Evolutionary conservation across 2,797 vertebrate genomes (phyloP).

Genomic region (Gambusia yucatana): DNA sequence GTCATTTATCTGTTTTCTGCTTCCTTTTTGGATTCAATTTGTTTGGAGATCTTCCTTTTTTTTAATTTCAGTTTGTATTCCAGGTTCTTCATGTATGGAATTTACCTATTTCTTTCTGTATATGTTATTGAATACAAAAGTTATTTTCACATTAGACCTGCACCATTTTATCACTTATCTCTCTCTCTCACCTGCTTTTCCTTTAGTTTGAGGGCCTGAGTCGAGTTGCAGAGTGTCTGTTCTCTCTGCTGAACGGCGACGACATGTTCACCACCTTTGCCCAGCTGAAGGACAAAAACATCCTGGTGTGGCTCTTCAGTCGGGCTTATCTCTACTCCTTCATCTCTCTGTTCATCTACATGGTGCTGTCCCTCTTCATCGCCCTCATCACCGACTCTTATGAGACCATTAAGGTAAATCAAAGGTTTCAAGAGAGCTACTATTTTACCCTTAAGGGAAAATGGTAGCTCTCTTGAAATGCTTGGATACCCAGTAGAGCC

Average conservation of each 20-base stretch:
- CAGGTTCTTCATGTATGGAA: background rate
- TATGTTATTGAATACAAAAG: background rate
- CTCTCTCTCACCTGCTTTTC: background rate
- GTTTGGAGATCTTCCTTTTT: background rate
- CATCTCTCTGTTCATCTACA: conserved; percentile 97
- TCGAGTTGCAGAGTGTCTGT: conserved; percentile 93
- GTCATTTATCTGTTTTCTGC: background rate
- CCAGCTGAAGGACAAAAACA: conserved; percentile 91
- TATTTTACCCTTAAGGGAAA: background rate
- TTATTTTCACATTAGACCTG: too few species aligned
- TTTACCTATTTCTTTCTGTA: background rate
- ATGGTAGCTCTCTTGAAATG: background rate
- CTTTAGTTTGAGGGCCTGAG: conserved; percentile 90
- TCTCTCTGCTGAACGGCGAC: conserved; percentile 95
- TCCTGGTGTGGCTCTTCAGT: conserved; percentile 93
- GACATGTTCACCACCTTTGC: conserved; percentile 98
- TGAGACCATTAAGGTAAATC: conserved; percentile 91
- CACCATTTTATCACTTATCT: background rate
- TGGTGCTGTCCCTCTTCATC: conserved; percentile 98
- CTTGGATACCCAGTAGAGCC: background rate
- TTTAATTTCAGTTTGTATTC: background rate
- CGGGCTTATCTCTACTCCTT: conserved; percentile 94
- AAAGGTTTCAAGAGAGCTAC: too few species aligned
- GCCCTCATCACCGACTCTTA: conserved; percentile 96
- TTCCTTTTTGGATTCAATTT: background rate